Percentiles rank a stretch among this genome's conserved stretches.
These are phyloP conservation scores for Idaea straminata DNA, from an alignment of 2,888 invertebrate species.

Conservation along the genomic window DNA sequence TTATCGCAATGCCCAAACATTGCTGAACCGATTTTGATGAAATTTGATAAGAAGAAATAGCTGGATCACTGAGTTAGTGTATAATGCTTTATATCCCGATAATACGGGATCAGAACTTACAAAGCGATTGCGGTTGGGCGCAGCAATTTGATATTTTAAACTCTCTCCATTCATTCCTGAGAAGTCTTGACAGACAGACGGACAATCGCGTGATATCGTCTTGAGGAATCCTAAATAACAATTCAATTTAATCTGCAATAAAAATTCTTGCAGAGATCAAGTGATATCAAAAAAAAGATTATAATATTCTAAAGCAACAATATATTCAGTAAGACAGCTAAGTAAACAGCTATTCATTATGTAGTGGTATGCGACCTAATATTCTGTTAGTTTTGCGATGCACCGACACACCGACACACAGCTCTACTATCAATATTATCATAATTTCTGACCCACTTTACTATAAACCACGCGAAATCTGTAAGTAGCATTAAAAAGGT, in stretches of 20 bases:
- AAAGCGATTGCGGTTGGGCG: no score
- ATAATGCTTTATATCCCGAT: no score
- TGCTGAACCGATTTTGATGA: no score
- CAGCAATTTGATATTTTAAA: no score
- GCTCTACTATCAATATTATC: conserved; percentile 32
- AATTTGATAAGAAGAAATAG: no score
- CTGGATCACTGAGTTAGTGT: no score
- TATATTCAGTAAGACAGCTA: conserved; percentile 25
- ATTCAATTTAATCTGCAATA: neutral
- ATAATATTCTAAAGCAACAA: neutral
- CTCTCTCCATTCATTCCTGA: no score
- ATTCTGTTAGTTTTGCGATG: conserved; percentile 31
- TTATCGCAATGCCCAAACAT: no score
- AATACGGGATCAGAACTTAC: no score
- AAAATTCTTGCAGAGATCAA: neutral
- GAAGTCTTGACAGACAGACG: no score
- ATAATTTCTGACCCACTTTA: conserved; percentile 33
- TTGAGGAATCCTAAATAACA: neutral
- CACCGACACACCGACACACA: conserved; percentile 23
- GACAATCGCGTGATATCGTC: no score
- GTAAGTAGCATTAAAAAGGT: no score
- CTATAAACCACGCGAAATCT: conserved; percentile 10
- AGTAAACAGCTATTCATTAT: conserved; percentile 30
- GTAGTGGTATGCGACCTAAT: conserved; percentile 38
- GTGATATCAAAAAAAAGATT: neutral